These are phyloP conservation scores for Cynopterus sphinx DNA, from an alignment of 2,797 vertebrate genomes.

Conservation along the genomic window DNA sequence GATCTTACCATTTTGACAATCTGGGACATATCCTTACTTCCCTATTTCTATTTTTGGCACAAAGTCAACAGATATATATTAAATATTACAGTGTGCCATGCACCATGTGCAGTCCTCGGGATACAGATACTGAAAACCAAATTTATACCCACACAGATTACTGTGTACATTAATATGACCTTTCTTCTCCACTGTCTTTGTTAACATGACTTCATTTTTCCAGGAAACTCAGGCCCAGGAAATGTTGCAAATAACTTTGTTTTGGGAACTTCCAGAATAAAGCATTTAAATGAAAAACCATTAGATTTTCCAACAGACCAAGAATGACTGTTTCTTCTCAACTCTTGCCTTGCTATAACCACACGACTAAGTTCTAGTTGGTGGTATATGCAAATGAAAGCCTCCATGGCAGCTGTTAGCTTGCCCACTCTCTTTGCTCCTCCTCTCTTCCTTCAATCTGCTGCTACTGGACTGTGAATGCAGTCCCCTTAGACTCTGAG, in stretches of 20 bases:
- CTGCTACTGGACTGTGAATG: not conserved
- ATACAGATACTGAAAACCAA: not conserved
- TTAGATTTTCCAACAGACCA: conserved; percentile 11
- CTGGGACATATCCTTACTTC: not conserved
- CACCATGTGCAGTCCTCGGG: not conserved
- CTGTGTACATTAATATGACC: not conserved
- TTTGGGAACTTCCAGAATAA: not conserved
- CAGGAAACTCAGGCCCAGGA: conserved; percentile 19
- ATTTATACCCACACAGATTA: not conserved
- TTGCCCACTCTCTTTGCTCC: not conserved
- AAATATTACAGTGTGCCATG: not conserved
- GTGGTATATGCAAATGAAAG: fast-evolving
- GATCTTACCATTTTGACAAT: not conserved
- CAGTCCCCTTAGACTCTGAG: not conserved
- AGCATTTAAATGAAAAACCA: not conserved
- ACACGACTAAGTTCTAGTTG: not conserved
- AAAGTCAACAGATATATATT: not conserved
- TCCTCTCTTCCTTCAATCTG: not conserved
- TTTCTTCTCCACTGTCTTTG: not conserved
- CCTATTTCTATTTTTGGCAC: not conserved
- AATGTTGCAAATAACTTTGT: conserved; percentile 33
- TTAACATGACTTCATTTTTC: conserved; percentile 5
- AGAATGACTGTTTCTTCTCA: not conserved
- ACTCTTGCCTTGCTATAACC: not conserved
- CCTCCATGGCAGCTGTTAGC: not conserved